Conservation (phyloP, 2,797 vertebrate species). For the Enteromius unitaeniatus region DNA sequence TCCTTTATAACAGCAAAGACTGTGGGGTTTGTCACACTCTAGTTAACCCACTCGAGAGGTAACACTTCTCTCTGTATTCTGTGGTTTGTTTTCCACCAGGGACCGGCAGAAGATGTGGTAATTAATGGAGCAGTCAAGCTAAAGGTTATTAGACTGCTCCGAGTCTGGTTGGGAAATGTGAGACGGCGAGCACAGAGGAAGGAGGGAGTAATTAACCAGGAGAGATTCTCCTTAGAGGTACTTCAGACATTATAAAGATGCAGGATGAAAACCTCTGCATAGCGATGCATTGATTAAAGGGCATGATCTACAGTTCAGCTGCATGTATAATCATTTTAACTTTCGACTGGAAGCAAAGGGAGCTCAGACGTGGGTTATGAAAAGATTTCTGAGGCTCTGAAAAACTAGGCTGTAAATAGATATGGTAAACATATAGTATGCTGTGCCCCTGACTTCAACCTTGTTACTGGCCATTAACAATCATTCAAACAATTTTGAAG, state of each 20-base stretch:
- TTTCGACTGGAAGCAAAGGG: neutral
- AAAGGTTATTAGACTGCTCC: constrained; percentile 48
- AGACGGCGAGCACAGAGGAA: neutral
- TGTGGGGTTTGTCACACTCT: neutral
- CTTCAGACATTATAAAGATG: constrained; percentile 42
- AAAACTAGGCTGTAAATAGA: constrained; percentile 1
- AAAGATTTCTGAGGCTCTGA: neutral
- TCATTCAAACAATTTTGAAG: neutral
- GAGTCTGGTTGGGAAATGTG: constrained; percentile 17
- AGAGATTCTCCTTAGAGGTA: constrained; percentile 32
- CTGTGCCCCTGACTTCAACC: neutral
- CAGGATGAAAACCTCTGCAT: constrained; percentile 39
- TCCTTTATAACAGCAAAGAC: neutral
- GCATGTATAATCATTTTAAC: constrained; percentile 6
- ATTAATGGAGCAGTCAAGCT: constrained; percentile 51
- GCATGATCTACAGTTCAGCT: constrained; percentile 16
- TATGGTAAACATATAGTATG: neutral
- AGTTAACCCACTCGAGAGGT: constrained; percentile 4
- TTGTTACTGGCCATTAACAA: neutral
- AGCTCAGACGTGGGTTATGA: neutral
- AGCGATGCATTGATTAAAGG: constrained; percentile 53
- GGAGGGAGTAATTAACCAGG: constrained; percentile 57
- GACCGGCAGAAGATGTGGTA: constrained; percentile 28
- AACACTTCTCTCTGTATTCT: neutral
- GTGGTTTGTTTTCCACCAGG: constrained; percentile 28